These are phyloP conservation scores for Nannobrachium achirus DNA, from an alignment of 2,113 vertebrate genomes.

Conservation along the genomic window DNA sequence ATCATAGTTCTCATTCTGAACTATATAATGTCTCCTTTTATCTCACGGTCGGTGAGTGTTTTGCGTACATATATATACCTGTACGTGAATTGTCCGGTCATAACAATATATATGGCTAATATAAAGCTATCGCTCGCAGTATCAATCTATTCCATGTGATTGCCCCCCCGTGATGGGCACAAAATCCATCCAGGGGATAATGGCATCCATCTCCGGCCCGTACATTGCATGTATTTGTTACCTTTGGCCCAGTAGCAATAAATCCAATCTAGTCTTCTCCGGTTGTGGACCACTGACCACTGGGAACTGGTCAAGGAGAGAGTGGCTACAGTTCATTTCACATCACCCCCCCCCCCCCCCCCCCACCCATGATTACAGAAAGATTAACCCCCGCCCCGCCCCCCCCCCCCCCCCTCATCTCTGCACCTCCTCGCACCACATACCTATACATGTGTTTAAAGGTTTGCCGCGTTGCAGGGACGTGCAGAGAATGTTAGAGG, in stretches of 20 bases:
- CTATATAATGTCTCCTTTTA: constrained; percentile 14
- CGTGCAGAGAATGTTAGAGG: no score
- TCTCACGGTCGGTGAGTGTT: constrained; percentile 50
- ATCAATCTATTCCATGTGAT: constrained; percentile 81
- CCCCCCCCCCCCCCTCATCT: constrained; percentile 10
- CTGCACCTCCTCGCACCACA: constrained; percentile 19
- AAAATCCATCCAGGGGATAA: constrained; percentile 76
- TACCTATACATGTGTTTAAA: constrained; percentile 27
- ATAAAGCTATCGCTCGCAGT: constrained; percentile 72
- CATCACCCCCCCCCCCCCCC: constrained; percentile 45
- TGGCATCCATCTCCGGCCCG: constrained; percentile 70
- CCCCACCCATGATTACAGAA: constrained; percentile 61
- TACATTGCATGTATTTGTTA: constrained; percentile 82
- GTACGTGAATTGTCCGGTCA: constrained; percentile 62
- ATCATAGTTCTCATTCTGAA: background rate
- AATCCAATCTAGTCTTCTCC: constrained; percentile 81
- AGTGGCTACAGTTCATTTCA: constrained; percentile 78
- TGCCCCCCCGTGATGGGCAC: constrained; percentile 73
- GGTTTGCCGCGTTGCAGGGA: no score
- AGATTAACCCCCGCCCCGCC: constrained; percentile 54
- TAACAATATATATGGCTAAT: constrained; percentile 71
- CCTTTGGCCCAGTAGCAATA: constrained; percentile 81
- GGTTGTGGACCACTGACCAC: constrained; percentile 79
- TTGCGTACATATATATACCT: constrained; percentile 25
- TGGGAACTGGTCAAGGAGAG: constrained; percentile 79